Conservation (phyloP, 2,113 vertebrate species). For the Rhea americana region DNA sequence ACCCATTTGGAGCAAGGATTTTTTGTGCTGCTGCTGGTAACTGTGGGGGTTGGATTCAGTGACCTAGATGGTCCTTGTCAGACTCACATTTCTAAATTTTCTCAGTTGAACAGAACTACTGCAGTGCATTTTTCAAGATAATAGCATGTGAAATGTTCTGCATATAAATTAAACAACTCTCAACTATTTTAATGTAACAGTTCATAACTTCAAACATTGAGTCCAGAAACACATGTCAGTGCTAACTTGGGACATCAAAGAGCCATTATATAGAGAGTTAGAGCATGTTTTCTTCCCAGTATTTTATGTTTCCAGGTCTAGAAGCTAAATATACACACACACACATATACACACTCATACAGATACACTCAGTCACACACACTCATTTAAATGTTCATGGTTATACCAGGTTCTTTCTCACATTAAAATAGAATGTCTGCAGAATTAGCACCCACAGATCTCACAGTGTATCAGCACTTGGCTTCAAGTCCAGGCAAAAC, state of each 20-base stretch:
- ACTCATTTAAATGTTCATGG: not conserved
- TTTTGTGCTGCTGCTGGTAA: not conserved
- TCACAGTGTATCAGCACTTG: not conserved
- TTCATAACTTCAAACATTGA: not conserved
- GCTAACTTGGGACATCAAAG: not conserved
- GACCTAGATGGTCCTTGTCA: not conserved
- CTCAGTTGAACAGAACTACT: not conserved
- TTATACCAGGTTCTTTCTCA: not conserved
- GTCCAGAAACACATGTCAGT: not conserved
- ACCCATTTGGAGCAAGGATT: not conserved
- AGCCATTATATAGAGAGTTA: not conserved
- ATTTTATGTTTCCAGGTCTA: not conserved
- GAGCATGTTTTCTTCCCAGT: not conserved
- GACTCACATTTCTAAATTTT: not conserved
- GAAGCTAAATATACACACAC: not conserved
- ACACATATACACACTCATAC: not conserved
- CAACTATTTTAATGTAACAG: not conserved
- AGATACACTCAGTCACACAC: no score
- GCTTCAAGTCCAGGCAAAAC: not conserved
- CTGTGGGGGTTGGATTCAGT: not conserved
- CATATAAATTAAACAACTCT: not conserved
- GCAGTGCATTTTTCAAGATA: not conserved
- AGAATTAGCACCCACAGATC: no score
- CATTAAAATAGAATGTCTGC: not conserved
- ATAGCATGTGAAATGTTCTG: not conserved